Percentiles rank a stretch among this genome's conserved stretches.
Evolutionary conservation across 2,113 vertebrate species (phyloP).

Genomic region (Strigops habroptila): DNA sequence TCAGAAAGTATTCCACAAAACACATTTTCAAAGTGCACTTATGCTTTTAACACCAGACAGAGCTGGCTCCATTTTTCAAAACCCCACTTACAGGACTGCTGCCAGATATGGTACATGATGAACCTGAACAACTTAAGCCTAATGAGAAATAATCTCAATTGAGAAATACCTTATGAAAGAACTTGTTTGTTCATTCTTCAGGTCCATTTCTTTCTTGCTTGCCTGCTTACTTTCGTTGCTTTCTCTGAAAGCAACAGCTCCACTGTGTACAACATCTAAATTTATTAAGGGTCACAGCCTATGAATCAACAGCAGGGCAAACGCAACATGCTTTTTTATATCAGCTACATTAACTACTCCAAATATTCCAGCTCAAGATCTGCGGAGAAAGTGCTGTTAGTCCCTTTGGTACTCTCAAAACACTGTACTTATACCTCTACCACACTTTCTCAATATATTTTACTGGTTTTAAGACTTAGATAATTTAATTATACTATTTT

Average conservation of each 20-base stretch:
- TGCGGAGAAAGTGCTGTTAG: slow-evolving; percentile 2
- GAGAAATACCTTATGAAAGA: slow-evolving; percentile 46
- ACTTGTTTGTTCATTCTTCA: slow-evolving; percentile 42
- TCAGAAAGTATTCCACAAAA: background rate
- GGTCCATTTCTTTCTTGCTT: background rate
- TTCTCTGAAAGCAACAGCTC: slow-evolving; percentile 34
- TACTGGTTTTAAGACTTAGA: slow-evolving; percentile 10
- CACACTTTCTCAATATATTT: slow-evolving; percentile 8
- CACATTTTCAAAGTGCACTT: background rate
- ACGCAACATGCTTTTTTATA: background rate
- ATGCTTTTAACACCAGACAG: background rate
- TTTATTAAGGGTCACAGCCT: slow-evolving; percentile 39
- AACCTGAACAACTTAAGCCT: background rate
- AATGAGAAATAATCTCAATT: slow-evolving; percentile 1
- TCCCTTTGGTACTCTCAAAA: background rate
- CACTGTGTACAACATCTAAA: slow-evolving; percentile 6
- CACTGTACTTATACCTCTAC: background rate
- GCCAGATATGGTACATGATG: background rate
- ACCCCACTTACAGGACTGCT: background rate
- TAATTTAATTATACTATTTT: slow-evolving; percentile 53
- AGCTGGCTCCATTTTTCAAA: background rate
- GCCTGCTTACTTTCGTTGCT: background rate
- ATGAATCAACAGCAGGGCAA: slow-evolving; percentile 37
- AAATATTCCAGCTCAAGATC: background rate
- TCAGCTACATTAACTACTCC: background rate